A percentile compares a stretch with the other conserved stretches of the same genome.
These are phyloP conservation scores for Oopsacas minuta DNA, from an alignment of 37 sponge, comb jelly and placozoan species.

Conservation along the genomic window DNA sequence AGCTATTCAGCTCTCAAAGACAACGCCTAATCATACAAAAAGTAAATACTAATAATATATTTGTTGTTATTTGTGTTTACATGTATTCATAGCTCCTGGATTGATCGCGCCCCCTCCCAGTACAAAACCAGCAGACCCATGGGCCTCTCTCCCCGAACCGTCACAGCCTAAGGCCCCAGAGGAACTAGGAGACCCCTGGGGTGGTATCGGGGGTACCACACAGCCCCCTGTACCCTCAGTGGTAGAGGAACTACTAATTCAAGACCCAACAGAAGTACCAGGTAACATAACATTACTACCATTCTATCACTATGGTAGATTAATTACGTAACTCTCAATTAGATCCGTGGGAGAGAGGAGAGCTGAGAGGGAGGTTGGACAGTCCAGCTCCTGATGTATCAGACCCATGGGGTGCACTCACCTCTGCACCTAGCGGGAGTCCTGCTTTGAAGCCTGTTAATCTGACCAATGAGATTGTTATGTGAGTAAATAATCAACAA, in stretches of 20 bases:
- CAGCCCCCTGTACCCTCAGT: not conserved
- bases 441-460: not conserved
- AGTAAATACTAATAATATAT: not conserved
- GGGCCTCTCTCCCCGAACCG: slow-evolving; percentile 23
- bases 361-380: not conserved
- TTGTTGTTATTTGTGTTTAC: not conserved
- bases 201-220: not conserved
- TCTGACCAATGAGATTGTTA: slow-evolving; percentile 1
- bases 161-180: not conserved
- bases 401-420: slow-evolving; percentile 23
- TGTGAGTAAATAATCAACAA: not conserved
- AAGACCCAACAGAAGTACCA: not conserved
- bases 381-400: not conserved
- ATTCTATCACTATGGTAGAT: not conserved
- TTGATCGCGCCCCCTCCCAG: slow-evolving; percentile 11
- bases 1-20: slow-evolving; percentile 61
- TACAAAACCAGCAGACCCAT: slow-evolving; percentile 16
- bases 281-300: not conserved
- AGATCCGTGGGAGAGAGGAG: slow-evolving; percentile 23
- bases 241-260: not conserved
- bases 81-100: not conserved
- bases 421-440: not conserved
- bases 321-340: not conserved
- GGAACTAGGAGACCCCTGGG: slow-evolving; percentile 19
- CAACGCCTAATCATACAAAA: slow-evolving; percentile 24